Percentiles rank a stretch among this genome's conserved stretches.
Conservation (phyloP, 2,888 invertebrate genomes). For the Pyrocoelia pectoralis region DNA sequence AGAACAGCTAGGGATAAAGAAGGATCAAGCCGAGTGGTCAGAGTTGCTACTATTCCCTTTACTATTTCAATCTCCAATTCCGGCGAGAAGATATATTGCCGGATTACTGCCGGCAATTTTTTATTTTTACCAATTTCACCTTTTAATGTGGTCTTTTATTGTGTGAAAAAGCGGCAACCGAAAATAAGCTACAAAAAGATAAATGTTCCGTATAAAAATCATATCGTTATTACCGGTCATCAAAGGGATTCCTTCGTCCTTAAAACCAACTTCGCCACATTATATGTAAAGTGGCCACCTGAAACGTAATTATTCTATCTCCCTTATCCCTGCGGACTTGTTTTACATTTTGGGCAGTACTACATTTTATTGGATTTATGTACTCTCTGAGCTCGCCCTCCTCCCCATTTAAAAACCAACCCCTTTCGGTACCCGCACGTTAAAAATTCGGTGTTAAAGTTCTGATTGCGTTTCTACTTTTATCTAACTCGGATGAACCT, state of each 20-base stretch:
- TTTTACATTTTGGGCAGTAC: constrained; percentile 44
- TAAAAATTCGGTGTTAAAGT: constrained; percentile 24
- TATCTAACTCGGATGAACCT: constrained; percentile 3
- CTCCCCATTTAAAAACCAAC: constrained; percentile 23
- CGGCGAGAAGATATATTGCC: constrained; percentile 50
- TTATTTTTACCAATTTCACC: constrained; percentile 44
- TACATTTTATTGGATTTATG: constrained; percentile 44
- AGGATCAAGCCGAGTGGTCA: constrained; percentile 51
- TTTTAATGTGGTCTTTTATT: constrained; percentile 33
- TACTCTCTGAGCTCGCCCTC: constrained; percentile 22
- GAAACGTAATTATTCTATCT: constrained; percentile 40
- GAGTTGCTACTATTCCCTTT: constrained; percentile 50
- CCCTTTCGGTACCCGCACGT: not conserved
- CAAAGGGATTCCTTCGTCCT: too few relatives aligned
- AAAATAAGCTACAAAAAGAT: constrained; percentile 35
- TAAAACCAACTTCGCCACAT: constrained; percentile 36
- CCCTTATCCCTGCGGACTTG: constrained; percentile 42
- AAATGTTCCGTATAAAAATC: constrained; percentile 18
- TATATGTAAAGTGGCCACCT: constrained; percentile 41
- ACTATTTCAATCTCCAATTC: constrained; percentile 54
- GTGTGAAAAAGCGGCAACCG: constrained; percentile 27
- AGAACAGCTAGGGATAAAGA: constrained; percentile 49
- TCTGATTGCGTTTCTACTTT: not conserved
- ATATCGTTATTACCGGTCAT: constrained; percentile 28
- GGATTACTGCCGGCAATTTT: constrained; percentile 54